Percentiles rank a stretch among this genome's conserved stretches.
Evolutionary conservation across 1,140 invertebrate species (phyloP).

Genomic region (Drosophila melanogaster): DNA sequence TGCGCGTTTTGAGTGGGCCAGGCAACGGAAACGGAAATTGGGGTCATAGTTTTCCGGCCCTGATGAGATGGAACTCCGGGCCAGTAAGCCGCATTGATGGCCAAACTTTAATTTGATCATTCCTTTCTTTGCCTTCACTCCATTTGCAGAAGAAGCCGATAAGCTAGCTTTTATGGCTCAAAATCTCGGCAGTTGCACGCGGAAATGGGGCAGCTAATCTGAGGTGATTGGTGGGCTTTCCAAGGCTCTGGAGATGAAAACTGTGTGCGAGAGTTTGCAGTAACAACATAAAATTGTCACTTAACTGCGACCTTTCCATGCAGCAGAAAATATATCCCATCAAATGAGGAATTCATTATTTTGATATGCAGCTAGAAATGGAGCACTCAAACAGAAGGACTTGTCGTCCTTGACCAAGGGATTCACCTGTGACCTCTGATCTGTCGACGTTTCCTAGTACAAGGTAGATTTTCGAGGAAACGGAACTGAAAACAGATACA

Average conservation of each 20-base stretch:
- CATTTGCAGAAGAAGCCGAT: constrained; percentile 26
- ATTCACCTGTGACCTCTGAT: neutral
- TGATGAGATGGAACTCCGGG: constrained; percentile 8
- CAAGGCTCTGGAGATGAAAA: neutral
- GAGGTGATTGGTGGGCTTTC: neutral
- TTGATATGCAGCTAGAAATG: neutral
- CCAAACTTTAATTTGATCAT: constrained; percentile 76
- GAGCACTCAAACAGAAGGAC: neutral
- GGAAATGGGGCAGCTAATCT: constrained; percentile 13
- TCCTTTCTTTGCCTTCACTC: constrained; percentile 3
- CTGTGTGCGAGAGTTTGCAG: too few relatives aligned
- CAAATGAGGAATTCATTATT: too few relatives aligned
- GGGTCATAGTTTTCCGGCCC: constrained; percentile 8
- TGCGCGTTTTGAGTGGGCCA: constrained; percentile 63
- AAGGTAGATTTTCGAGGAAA: neutral
- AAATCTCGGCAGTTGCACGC: constrained; percentile 7
- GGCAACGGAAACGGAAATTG: constrained; percentile 7
- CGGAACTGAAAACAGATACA: neutral
- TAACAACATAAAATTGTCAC: too few relatives aligned
- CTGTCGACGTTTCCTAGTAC: neutral
- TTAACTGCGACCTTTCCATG: too few relatives aligned
- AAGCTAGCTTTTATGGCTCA: constrained; percentile 49
- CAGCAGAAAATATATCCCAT: too few relatives aligned
- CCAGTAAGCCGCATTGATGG: constrained; percentile 63
- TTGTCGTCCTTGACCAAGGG: too few relatives aligned